Base-by-base conservation (phyloP, 2,888 invertebrate species). In the Eumerus sabulonum region DNA sequence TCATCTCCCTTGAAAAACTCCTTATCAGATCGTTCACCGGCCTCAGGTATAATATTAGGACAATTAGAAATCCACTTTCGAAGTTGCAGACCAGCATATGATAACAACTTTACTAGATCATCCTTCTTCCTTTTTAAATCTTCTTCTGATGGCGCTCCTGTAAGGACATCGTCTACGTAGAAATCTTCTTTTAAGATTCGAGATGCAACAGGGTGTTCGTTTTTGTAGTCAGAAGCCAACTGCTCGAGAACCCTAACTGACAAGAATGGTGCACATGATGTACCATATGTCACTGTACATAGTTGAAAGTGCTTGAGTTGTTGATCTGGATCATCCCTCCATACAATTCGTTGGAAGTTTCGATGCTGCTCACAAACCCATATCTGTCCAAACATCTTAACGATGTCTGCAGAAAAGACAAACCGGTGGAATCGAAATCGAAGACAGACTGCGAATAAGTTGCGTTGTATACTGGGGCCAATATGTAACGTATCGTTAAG, bases 371-470 rank as follows among this genome's bases (percentile, higher is more conserved):
- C n/a, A n/a, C n/a, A n/a, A 40, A 62, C 19, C 38, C n/a, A n/a
- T n/a, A n/a, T n/a, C n/a, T n/a, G n/a, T n/a, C n/a, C n/a, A n/a
- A n/a, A n/a, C n/a, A n/a, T 50, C 3, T 63, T 51, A 27, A 51
- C 27, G 2, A 51, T 51, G n/a, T 63, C 63, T 1, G 51, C 44
- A 0, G 63, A 51, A n/a, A 63, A 53, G 4, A 44, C 48, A n/a
- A 17, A 47, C 11, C 47, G 14, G 38, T 47, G 59, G 12, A 40
- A 18, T 17, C 51, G 51, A 63, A 53, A 63, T 14, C 16, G 16
- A 11, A 18, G 11, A 14, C 63, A 50, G n/a, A 63, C 62, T 11
- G 62, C 48, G 9, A 62, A 62, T 13, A 62, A 17, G 47, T 62
- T 40, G 1, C 50, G 14, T 27, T 62, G 42, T 13, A 62, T 51